Evolutionary conservation across 2,113 vertebrate species (phyloP), one percentile per base, ranked within the genome.

Genomic region (Aepyceros melampus): DNA sequence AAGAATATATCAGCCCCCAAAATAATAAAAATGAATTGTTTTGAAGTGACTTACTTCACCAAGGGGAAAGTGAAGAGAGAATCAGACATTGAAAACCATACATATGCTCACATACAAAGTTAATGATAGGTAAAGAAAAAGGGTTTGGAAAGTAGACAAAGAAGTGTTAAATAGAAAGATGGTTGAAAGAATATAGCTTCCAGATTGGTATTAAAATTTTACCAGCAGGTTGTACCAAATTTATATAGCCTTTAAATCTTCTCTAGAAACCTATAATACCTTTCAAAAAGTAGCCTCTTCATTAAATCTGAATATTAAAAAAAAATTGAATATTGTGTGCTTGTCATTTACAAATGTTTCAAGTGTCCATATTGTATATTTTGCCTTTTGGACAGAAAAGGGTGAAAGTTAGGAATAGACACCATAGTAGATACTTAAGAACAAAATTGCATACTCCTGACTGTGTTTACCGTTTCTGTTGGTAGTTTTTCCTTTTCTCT

Each of bases 21-120:
- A 45, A 94, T 87, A 97, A 6, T 49, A 90, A 96, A 87, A 97
- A 16, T 36, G 19, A 91, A 76, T 51, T 95, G 21, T 91, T 96
- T 78, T 45, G 13, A n/a, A 71, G 9, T 87, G 87, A 76, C 9
- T 96, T 90, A 2, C 84, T 92, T 90, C 47, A 91, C 43, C 43
- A 93, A 60, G 51, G 62, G 90, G 14, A 55, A 45, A 86, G 29
- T 92, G 40, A 71, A 23, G 55, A 82, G 36, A 97, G n/a, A 95
- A 89, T 10, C 36, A 79, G 51, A 84, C 81, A n/a, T 27, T 84
- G 82, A 74, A 92, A 43, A 79, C 87, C 16, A 51, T 33, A 29
- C 43, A 45, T 83, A 8, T 62, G 5, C 36, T 55, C 33, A 67
- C 47, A 43, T n/a, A n/a, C 64, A 64, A 55, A 67, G 13, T 47